phyloP scores from a whole-genome alignment of 2,888 invertebrate genomes.

The Drosophila mettleri region DNA sequence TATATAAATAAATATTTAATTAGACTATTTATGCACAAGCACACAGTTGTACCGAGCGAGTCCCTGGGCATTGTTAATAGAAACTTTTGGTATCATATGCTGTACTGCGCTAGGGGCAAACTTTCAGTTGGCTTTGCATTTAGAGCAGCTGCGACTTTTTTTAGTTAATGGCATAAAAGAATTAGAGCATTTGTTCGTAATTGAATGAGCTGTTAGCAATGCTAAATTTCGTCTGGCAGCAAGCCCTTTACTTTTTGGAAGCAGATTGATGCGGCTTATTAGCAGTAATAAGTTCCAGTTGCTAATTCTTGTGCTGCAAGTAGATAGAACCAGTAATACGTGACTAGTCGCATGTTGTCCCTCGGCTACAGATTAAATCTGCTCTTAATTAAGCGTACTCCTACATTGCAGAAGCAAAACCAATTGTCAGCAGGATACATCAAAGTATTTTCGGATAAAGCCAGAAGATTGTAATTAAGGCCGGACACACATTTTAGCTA shows the following conservation, averaged over 20 bases:
- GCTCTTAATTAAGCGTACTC: constrained; percentile 42
- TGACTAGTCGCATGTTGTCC: constrained; percentile 9
- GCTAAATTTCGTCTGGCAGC: constrained; percentile 9
- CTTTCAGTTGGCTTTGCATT: constrained; percentile 11
- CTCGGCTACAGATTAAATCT: constrained; percentile 13
- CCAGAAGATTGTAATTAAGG: constrained; percentile 32
- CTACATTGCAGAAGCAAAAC: constrained; percentile 14
- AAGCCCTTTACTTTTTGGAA: constrained; percentile 3
- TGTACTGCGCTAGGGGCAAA: background rate
- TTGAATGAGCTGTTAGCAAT: constrained; percentile 7
- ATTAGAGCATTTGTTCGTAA: constrained; percentile 45
- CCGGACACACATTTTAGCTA: constrained; percentile 11
- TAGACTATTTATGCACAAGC: background rate
- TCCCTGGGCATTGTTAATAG: background rate
- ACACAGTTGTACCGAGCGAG: constrained; percentile 4
- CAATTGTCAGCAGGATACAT: constrained; percentile 26
- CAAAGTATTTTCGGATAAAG: constrained; percentile 40
- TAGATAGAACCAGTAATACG: constrained; percentile 1
- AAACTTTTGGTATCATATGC: constrained; percentile 19
- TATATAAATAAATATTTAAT: constrained; percentile 6
- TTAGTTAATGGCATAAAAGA: constrained; percentile 17
- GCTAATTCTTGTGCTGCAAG: background rate
- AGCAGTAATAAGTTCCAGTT: background rate
- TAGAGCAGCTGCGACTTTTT: constrained; percentile 28
- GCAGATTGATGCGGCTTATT: constrained; percentile 24